Evolutionary conservation across 1,140 invertebrate genomes (phyloP).

Genomic region (Nasonia longicornis): DNA sequence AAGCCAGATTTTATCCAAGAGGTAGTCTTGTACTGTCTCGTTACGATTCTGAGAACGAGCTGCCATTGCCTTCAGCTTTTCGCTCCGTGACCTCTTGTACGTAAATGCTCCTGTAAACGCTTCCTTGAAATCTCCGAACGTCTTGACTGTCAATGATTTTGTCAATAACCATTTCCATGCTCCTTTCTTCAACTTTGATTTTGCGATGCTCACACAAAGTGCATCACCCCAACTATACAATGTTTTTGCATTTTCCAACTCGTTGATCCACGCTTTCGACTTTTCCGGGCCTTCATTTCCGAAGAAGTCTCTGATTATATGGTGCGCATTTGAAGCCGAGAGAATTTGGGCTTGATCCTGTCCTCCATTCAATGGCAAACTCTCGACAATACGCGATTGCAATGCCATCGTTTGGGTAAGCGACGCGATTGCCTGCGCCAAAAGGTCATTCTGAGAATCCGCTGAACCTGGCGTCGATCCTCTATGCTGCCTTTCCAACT

Average conservation of each 20-base stretch:
- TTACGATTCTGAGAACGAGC: not conserved
- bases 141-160: not conserved
- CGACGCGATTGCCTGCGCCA: no score
- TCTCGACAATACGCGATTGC: no score
- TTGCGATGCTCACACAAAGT: slow-evolving; percentile 1
- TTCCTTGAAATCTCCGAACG: not conserved
- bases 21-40: slow-evolving; percentile 14
- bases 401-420: no score
- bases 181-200: slow-evolving; percentile 4
- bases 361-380: no score
- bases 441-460: no score
- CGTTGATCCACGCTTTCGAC: not conserved
- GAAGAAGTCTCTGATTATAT: not conserved
- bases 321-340: no score
- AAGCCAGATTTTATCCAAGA: slow-evolving; percentile 46
- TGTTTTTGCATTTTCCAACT: not conserved
- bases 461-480: no score
- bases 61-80: not conserved
- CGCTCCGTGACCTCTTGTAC: not conserved
- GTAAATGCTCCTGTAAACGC: not conserved
- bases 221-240: slow-evolving; percentile 11
- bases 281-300: not conserved
- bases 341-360: no score
- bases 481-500: no score
- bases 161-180: slow-evolving; percentile 25